These are phyloP conservation scores for Galeruca laticollis DNA, from an alignment of 2,888 invertebrate species.

Conservation along the genomic window DNA sequence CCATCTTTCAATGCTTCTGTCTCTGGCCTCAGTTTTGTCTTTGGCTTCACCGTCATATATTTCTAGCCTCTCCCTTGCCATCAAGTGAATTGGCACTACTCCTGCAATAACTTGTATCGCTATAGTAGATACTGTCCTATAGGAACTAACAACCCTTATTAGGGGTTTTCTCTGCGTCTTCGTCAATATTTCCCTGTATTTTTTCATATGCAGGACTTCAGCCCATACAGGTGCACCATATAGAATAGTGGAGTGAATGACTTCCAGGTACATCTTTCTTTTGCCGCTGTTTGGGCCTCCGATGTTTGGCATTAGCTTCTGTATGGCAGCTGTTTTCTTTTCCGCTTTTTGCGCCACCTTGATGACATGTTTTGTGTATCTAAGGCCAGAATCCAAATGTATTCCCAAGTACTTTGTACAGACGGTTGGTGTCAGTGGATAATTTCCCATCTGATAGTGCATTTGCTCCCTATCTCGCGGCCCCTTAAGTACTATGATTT, in stretches of 20 bases:
- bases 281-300: slow-evolving; percentile 33
- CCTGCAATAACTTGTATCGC: slow-evolving; percentile 11
- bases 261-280: slow-evolving; percentile 30
- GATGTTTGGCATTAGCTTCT: slow-evolving; percentile 38
- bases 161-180: slow-evolving; percentile 18
- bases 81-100: neutral
- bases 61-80: neutral
- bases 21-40: neutral
- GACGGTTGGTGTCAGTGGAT: no score
- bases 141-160: neutral
- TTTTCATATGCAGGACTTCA: slow-evolving; percentile 1
- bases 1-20: slow-evolving; percentile 12
- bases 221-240: slow-evolving; percentile 42
- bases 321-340: slow-evolving; percentile 12
- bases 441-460: slow-evolving; percentile 15
- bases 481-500: neutral
- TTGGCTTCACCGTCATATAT: neutral
- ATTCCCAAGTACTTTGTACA: slow-evolving; percentile 14
- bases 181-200: neutral
- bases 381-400: neutral
- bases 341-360: slow-evolving; percentile 18
- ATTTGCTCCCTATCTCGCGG: neutral
- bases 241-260: slow-evolving; percentile 34
- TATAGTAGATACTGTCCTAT: slow-evolving; percentile 1
- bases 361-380: slow-evolving; percentile 20